A percentile compares a stretch with the other conserved stretches of the same genome.
phyloP scores from a whole-genome alignment of 2,113 vertebrate species.

The Ptilonorhynchus violaceus region DNA sequence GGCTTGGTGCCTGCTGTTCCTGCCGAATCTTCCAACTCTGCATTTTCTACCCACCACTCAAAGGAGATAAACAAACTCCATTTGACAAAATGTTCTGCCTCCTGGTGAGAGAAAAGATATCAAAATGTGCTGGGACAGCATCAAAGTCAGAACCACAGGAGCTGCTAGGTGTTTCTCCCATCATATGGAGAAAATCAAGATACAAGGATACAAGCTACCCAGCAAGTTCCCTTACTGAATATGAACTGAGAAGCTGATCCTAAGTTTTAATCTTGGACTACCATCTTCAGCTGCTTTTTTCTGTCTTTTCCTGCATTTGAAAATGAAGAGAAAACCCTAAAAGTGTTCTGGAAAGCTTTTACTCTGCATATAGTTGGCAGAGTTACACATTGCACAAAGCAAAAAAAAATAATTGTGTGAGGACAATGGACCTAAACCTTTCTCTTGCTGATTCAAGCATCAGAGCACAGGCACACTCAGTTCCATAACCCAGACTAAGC shows the following conservation, averaged over 20 bases:
- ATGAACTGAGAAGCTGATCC: not conserved
- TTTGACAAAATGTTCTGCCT: not conserved
- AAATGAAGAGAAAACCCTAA: not conserved
- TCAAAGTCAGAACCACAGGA: not conserved
- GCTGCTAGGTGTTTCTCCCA: not conserved
- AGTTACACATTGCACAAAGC: not conserved
- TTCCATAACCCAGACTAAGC: not conserved
- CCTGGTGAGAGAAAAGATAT: not conserved
- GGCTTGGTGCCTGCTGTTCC: not conserved
- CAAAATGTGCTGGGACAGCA: not conserved
- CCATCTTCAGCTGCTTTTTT: not conserved
- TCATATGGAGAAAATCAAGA: not conserved
- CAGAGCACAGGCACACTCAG: not conserved
- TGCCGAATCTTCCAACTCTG: not conserved
- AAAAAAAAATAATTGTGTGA: not conserved
- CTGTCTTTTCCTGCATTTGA: not conserved
- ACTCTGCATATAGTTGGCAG: not conserved
- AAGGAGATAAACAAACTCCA: not conserved
- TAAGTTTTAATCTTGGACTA: not conserved
- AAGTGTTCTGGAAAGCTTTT: not conserved
- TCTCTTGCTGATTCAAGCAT: conserved; percentile 23
- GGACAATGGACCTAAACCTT: conserved; percentile 11
- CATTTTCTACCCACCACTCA: not conserved
- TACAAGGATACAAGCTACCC: not conserved
- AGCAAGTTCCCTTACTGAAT: not conserved